These are phyloP conservation scores for Thomomys bottae DNA, from an alignment of 2,113 vertebrate genomes.

Conservation along the genomic window DNA sequence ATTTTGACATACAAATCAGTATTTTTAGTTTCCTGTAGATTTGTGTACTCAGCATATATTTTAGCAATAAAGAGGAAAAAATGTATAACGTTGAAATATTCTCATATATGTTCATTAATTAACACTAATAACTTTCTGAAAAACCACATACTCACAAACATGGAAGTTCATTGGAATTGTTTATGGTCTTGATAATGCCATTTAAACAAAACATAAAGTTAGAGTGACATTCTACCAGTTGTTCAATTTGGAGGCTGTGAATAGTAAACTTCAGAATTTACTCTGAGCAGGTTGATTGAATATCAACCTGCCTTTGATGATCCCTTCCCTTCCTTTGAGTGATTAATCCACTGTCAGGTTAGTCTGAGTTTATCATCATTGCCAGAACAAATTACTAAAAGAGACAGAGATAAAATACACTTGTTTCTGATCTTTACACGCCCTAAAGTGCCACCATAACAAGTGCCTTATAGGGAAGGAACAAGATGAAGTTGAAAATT, in stretches of 20 bases:
- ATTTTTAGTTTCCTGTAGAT: background rate
- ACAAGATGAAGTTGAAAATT: background rate
- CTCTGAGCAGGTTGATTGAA: background rate
- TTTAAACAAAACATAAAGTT: background rate
- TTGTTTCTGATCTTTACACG: background rate
- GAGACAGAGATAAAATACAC: background rate
- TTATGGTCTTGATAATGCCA: background rate
- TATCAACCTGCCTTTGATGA: background rate
- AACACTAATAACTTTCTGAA: background rate
- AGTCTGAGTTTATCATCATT: background rate
- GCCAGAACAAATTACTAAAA: background rate
- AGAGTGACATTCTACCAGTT: background rate
- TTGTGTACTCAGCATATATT: background rate
- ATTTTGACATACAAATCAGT: no score
- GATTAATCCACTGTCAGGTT: background rate
- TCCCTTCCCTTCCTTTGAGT: rapidly evolving
- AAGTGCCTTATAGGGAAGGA: background rate
- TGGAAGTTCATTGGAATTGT: background rate
- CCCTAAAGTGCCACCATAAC: background rate
- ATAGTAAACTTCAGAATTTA: background rate
- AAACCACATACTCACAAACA: background rate
- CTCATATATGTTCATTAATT: background rate
- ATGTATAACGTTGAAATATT: background rate
- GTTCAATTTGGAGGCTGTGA: background rate
- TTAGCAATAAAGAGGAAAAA: background rate